Conservation (phyloP, 2,113 vertebrate genomes). For the Dinomys branickii region DNA sequence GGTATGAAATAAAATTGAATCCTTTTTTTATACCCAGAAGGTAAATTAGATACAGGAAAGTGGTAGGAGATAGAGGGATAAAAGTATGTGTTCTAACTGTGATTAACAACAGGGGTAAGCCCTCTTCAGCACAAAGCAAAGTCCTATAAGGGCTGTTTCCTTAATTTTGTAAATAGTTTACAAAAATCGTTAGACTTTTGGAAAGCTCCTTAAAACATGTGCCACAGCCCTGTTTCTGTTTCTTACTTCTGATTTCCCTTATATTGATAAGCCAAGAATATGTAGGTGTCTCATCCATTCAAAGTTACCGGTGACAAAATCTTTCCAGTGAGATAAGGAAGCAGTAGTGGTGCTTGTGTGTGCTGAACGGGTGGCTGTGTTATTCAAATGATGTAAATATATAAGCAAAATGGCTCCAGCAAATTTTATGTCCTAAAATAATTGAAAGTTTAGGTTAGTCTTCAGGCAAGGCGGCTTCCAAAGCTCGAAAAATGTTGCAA, state of each 20-base stretch:
- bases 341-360: neutral
- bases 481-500: neutral
- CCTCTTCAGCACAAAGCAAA: neutral
- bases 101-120: neutral
- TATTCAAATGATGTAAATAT: neutral
- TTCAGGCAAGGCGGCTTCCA: neutral
- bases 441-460: neutral
- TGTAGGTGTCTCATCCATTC: neutral
- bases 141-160: neutral
- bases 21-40: neutral
- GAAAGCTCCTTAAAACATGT: neutral
- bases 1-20: neutral
- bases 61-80: neutral
- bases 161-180: conserved; percentile 41
- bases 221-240: neutral
- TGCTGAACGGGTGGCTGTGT: neutral
- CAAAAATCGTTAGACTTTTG: conserved; percentile 46
- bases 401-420: neutral
- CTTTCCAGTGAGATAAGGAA: neutral
- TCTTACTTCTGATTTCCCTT: neutral
- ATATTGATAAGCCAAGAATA: neutral
- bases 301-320: neutral
- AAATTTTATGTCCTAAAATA: neutral
- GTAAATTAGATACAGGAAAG: neutral
- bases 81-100: neutral